Percentiles rank a stretch among this genome's conserved stretches.
These are phyloP conservation scores for Baryphthengus martii DNA, from an alignment of 2,113 vertebrate genomes.

Conservation along the genomic window DNA sequence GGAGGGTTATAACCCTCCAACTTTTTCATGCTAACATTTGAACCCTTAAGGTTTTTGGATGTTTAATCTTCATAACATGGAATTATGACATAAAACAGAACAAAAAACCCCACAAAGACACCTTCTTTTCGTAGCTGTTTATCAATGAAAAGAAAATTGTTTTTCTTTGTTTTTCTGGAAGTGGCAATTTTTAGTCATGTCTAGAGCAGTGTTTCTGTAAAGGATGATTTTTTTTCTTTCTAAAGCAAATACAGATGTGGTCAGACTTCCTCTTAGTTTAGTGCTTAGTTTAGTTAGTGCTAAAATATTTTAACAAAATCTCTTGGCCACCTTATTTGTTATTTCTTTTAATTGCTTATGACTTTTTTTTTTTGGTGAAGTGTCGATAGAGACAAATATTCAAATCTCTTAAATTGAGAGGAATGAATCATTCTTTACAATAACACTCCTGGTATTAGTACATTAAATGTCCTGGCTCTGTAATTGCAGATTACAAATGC, in stretches of 20 bases:
- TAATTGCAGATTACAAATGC: background rate
- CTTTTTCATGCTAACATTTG: background rate
- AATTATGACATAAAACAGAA: background rate
- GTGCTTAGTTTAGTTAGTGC: background rate
- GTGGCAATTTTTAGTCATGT: background rate
- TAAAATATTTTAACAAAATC: background rate
- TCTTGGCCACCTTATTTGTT: background rate
- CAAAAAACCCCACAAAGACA: background rate
- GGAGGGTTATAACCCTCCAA: background rate
- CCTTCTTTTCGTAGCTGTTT: background rate
- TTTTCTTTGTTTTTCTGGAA: background rate
- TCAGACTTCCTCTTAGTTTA: background rate
- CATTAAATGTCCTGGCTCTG: background rate
- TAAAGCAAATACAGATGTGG: background rate
- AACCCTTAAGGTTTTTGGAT: background rate
- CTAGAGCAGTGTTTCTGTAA: background rate
- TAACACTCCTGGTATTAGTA: background rate
- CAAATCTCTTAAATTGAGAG: background rate
- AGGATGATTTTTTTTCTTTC: background rate
- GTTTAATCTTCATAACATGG: background rate
- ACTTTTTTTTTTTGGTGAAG: background rate
- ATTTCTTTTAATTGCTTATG: background rate
- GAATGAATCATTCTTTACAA: background rate
- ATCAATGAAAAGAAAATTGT: background rate
- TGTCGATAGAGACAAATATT: background rate